phyloP scores from a whole-genome alignment of 2,113 vertebrate species.

The Heloderma charlesbogerti region DNA sequence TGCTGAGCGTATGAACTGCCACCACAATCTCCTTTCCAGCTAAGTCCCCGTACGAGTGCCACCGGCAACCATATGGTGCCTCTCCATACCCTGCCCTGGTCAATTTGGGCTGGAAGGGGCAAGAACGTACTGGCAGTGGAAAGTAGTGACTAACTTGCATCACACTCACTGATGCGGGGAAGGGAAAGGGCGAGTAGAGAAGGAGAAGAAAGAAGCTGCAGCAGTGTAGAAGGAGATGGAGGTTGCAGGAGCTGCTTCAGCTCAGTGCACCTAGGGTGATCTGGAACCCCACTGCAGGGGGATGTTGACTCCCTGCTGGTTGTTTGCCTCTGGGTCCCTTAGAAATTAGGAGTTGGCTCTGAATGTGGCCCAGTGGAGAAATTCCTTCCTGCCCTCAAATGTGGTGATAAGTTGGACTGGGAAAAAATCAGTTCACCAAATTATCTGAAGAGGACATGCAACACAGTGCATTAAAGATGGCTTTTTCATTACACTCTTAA shows the following conservation, averaged over 20 bases:
- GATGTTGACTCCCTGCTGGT: background rate
- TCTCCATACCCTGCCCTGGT: background rate
- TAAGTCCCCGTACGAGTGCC: background rate
- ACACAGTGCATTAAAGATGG: background rate
- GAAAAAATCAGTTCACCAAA: background rate
- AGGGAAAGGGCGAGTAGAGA: background rate
- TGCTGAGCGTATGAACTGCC: background rate
- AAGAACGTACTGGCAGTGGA: background rate
- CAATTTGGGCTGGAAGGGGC: background rate
- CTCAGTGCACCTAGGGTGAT: background rate
- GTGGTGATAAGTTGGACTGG: background rate
- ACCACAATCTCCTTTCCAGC: background rate
- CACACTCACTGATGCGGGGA: background rate
- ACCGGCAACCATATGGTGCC: background rate
- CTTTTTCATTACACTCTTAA: background rate
- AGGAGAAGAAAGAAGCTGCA: background rate
- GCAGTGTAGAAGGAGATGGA: background rate
- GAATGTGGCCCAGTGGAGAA: background rate
- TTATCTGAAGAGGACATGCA: background rate
- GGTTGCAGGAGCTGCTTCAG: background rate
- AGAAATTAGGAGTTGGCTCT: background rate
- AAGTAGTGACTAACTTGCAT: background rate
- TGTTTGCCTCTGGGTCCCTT: background rate
- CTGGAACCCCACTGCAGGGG: background rate
- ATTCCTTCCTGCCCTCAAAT: background rate